Conservation (phyloP, 2,113 vertebrate species). For the Lycocorax pyrrhopterus region DNA sequence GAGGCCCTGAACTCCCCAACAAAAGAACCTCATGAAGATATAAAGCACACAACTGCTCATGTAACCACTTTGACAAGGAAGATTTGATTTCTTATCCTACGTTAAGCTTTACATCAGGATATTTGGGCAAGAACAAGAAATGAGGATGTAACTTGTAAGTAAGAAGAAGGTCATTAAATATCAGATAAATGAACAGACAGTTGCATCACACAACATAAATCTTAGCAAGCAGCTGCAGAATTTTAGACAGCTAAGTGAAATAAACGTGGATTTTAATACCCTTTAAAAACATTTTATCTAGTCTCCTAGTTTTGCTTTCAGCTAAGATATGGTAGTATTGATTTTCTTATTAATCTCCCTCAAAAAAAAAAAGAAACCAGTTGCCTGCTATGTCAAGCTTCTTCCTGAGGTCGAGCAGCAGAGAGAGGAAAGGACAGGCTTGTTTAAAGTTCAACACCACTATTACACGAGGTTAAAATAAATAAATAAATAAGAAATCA, state of each 20-base stretch:
- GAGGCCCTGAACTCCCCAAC: neutral
- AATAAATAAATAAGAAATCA: neutral
- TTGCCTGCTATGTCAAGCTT: neutral
- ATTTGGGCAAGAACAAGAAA: neutral
- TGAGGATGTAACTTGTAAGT: neutral
- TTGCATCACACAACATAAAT: neutral
- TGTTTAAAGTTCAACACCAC: neutral
- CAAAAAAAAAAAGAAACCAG: neutral
- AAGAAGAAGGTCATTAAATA: neutral
- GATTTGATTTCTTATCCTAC: neutral
- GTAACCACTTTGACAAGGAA: neutral
- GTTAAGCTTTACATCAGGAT: neutral
- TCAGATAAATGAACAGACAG: neutral
- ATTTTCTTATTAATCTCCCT: neutral
- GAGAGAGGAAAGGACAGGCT: neutral
- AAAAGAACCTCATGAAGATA: neutral
- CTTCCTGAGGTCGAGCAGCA: neutral
- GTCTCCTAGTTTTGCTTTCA: neutral
- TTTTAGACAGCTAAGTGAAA: neutral
- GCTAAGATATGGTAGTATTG: neutral
- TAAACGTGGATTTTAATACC: neutral
- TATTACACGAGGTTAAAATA: neutral
- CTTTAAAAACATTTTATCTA: neutral
- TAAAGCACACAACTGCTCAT: neutral
- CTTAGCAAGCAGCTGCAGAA: neutral